These are phyloP conservation scores for Atta colombica DNA, from an alignment of 1,140 invertebrate genomes.

Conservation along the genomic window DNA sequence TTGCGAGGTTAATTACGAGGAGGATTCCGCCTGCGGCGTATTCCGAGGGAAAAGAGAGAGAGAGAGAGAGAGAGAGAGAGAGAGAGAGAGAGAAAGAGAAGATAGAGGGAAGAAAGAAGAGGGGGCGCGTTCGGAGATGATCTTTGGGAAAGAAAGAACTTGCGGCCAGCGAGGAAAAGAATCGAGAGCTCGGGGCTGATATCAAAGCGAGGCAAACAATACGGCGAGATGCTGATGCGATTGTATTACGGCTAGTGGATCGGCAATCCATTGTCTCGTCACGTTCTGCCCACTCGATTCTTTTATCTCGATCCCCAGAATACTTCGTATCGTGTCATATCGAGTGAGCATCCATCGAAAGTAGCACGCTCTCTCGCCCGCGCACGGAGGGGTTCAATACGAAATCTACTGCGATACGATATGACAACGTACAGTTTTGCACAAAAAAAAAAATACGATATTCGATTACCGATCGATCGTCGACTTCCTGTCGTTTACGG, in stretches of 20 bases:
- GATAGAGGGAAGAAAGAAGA: not conserved
- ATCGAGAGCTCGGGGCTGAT: constrained; percentile 81
- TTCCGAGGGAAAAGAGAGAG: constrained; percentile 16
- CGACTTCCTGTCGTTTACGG: constrained; percentile 69
- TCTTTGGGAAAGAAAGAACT: constrained; percentile 57
- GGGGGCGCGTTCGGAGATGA: constrained; percentile 16
- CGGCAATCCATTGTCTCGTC: constrained; percentile 87
- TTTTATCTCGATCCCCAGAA: constrained; percentile 86
- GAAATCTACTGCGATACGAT: constrained; percentile 66
- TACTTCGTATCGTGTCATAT: constrained; percentile 83
- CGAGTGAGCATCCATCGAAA: constrained; percentile 87
- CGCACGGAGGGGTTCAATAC: constrained; percentile 66
- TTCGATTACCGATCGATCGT: constrained; percentile 74
- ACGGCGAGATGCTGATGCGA: constrained; percentile 87
- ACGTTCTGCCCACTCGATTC: constrained; percentile 86
- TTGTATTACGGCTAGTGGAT: constrained; percentile 86
- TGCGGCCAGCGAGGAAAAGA: constrained; percentile 68
- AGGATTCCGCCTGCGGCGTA: constrained; percentile 69
- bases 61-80: constrained; percentile 14
- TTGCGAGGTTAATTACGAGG: constrained; percentile 70
- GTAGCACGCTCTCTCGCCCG: constrained; percentile 81
- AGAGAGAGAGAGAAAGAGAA: constrained; percentile 29
- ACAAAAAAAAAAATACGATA: constrained; percentile 59
- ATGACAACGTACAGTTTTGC: constrained; percentile 30
- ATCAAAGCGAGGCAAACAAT: constrained; percentile 86